A percentile compares a stretch with the other conserved stretches of the same genome.
Evolutionary conservation across 2,113 vertebrate species (phyloP).

Genomic region (Labrus mixtus): DNA sequence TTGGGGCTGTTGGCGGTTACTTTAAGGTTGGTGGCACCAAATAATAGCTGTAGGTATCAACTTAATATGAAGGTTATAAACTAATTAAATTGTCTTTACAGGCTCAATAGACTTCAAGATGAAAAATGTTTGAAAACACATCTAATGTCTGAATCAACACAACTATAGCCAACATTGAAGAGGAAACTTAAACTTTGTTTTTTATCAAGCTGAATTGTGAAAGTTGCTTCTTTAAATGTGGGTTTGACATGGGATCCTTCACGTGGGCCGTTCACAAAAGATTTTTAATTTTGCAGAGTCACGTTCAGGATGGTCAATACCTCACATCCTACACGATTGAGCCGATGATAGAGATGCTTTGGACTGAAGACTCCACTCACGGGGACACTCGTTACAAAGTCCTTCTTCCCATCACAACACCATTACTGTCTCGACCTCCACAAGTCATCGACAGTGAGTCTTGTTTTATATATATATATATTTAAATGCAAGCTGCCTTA

Average conservation of each 20-base stretch:
- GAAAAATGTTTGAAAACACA: too few species aligned
- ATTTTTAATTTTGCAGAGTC: conserved; percentile 65
- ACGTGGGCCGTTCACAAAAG: background rate
- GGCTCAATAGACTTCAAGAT: too few species aligned
- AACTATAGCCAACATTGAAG: too few species aligned
- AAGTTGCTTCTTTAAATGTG: background rate
- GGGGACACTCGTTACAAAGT: conserved; percentile 82
- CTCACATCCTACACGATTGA: conserved; percentile 71
- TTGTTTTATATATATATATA: background rate
- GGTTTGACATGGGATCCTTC: background rate
- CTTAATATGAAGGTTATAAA: too few species aligned
- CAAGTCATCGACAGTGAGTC: conserved; percentile 78
- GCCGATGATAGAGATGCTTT: conserved; percentile 81
- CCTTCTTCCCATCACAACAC: conserved; percentile 76
- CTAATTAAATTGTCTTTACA: too few species aligned
- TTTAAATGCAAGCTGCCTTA: background rate
- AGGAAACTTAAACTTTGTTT: background rate
- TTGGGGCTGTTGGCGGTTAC: conserved; percentile 85
- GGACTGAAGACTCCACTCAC: conserved; percentile 67
- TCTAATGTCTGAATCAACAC: too few species aligned
- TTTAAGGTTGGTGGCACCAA: conserved; percentile 81
- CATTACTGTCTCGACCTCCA: conserved; percentile 29
- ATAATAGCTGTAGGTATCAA: too few species aligned
- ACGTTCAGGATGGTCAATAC: conserved; percentile 59
- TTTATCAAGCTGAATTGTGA: background rate